Conservation (phyloP, 2,888 invertebrate genomes). For the Xestia sexstrigata region DNA sequence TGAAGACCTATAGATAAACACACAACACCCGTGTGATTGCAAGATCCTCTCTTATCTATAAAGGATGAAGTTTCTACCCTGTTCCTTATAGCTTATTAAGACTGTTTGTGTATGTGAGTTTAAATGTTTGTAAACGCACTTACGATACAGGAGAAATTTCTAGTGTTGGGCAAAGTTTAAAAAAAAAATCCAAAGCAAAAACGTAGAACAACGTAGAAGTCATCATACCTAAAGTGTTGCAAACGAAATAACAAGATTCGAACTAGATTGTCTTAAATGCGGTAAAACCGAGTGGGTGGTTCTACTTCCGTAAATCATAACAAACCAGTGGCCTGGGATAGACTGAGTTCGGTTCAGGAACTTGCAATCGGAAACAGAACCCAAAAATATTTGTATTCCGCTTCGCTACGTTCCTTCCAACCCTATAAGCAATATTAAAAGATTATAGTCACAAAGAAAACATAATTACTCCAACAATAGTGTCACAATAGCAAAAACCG, state of each 20-base stretch:
- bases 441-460: constrained; percentile 41
- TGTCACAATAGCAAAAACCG: constrained; percentile 53
- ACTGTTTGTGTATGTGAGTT: too few relatives aligned
- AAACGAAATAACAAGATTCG: neutral
- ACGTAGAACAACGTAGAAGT: neutral
- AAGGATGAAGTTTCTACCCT: neutral
- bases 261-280: neutral
- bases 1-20: neutral
- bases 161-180: too few relatives aligned
- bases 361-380: neutral
- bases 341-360: neutral
- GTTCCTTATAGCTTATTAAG: neutral
- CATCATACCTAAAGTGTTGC: neutral
- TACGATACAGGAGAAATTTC: too few relatives aligned
- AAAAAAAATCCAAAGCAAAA: too few relatives aligned
- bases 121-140: too few relatives aligned
- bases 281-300: neutral
- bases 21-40: neutral
- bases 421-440: constrained; percentile 22
- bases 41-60: neutral
- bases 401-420: neutral
- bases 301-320: neutral
- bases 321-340: neutral
- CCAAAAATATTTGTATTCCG: constrained; percentile 19
- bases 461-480: constrained; percentile 55